phyloP scores from a whole-genome alignment of 1,140 invertebrate genomes.

The Acyrthosiphon pisum region DNA sequence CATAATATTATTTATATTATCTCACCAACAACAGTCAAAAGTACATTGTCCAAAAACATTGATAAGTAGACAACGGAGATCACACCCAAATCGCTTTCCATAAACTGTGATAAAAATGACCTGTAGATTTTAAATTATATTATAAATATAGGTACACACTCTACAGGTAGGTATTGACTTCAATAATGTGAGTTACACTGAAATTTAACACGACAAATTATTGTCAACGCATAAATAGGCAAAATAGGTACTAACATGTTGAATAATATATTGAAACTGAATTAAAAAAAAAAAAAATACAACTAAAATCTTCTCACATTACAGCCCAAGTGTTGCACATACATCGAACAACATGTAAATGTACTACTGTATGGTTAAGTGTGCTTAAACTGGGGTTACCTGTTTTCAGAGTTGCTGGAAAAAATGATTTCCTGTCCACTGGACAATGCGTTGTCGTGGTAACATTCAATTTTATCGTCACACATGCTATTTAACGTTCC shows the following conservation, averaged over 20 bases:
- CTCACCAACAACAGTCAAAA: conserved; percentile 81
- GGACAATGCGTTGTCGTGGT: conserved; percentile 37
- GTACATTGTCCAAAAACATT: conserved; percentile 75
- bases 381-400: not conserved
- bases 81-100: conserved; percentile 46
- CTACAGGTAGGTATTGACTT: not conserved
- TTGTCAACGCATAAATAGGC: not conserved
- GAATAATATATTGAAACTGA: not conserved
- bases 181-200: not conserved
- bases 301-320: conserved; percentile 23
- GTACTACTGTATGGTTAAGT: not conserved
- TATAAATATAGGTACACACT: not conserved
- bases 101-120: conserved; percentile 22
- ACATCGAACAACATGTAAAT: conserved; percentile 33
- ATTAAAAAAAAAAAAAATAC: not conserved
- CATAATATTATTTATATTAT: conserved; percentile 57
- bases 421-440: conserved; percentile 47
- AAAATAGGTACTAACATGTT: not conserved
- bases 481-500: conserved; percentile 11
- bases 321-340: not conserved
- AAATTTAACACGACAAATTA: not conserved
- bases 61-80: conserved; percentile 60
- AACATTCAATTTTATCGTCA: conserved; percentile 8
- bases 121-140: not conserved
- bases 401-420: not conserved